A percentile compares a stretch with the other conserved stretches of the same genome.
These are phyloP conservation scores for Neoascia interrupta DNA, from an alignment of 2,888 invertebrate genomes.

Conservation along the genomic window DNA sequence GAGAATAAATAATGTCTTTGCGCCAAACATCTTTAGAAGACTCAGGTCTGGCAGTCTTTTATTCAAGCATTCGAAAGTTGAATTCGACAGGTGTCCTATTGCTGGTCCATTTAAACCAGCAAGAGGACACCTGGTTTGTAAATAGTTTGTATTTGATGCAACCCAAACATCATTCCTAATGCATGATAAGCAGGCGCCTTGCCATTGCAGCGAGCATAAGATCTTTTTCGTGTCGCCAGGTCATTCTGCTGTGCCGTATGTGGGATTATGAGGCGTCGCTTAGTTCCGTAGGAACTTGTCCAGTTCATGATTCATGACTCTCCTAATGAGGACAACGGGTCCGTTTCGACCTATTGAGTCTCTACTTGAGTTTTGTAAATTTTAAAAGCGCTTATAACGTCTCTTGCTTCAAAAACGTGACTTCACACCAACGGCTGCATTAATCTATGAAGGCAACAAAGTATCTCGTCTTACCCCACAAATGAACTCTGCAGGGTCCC, in stretches of 20 bases:
- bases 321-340: too few relatives aligned
- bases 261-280: slow-evolving; percentile 15
- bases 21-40: slow-evolving; percentile 11
- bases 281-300: slow-evolving; percentile 18
- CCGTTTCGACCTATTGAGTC: slow-evolving; percentile 13
- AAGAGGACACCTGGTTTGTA: slow-evolving; percentile 32
- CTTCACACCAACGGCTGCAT: slow-evolving; percentile 24
- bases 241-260: slow-evolving; percentile 25
- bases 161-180: slow-evolving; percentile 51
- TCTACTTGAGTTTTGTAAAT: slow-evolving; percentile 16
- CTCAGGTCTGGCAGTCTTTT: slow-evolving; percentile 22
- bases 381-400: slow-evolving; percentile 23
- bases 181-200: slow-evolving; percentile 42
- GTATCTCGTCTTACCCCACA: not conserved
- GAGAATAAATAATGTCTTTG: slow-evolving; percentile 6
- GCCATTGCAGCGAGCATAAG: slow-evolving; percentile 15
- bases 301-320: slow-evolving; percentile 11
- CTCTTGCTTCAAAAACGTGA: slow-evolving; percentile 27
- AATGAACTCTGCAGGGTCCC: not conserved
- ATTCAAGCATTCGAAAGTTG: too few relatives aligned
- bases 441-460: slow-evolving; percentile 48
- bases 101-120: slow-evolving; percentile 2
- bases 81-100: too few relatives aligned
- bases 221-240: slow-evolving; percentile 8
- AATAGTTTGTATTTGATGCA: slow-evolving; percentile 30